Conservation (phyloP, 1,140 invertebrate species). For the Drosophila obscura region DNA sequence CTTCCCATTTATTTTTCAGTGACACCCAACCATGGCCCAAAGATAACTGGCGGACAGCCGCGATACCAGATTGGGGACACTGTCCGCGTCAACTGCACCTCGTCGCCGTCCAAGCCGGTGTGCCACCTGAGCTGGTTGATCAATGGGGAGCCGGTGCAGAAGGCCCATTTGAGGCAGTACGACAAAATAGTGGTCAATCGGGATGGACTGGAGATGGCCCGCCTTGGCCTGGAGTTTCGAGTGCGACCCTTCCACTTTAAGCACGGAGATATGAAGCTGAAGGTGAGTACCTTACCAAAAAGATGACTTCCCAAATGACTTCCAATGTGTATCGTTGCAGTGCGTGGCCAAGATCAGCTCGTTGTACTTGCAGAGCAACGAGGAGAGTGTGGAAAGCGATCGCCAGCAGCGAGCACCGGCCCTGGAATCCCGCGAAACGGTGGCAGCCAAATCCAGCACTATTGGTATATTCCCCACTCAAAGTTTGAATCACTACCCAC, state of each 20-base stretch:
- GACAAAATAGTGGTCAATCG: constrained; percentile 75
- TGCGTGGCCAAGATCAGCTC: constrained; percentile 94
- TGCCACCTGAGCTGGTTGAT: constrained; percentile 94
- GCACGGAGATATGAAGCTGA: constrained; percentile 92
- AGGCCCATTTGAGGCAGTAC: constrained; percentile 75
- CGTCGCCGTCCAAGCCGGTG: constrained; percentile 91
- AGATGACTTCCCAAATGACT: not conserved
- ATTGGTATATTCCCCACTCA: constrained; percentile 76
- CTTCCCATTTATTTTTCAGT: constrained; percentile 85
- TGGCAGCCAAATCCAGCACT: constrained; percentile 84
- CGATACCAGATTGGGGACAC: constrained; percentile 92
- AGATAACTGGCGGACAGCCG: constrained; percentile 90
- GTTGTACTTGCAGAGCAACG: constrained; percentile 92
- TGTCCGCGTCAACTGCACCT: constrained; percentile 93
- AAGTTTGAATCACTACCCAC: too few relatives aligned
- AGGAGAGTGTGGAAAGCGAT: constrained; percentile 91
- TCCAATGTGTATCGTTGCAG: constrained; percentile 59
- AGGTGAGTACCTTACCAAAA: constrained; percentile 84
- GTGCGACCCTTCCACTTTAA: constrained; percentile 91
- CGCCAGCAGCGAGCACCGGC: constrained; percentile 87
- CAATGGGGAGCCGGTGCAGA: constrained; percentile 91
- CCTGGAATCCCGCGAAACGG: constrained; percentile 87
- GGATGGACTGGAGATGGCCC: constrained; percentile 88
- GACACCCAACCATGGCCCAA: constrained; percentile 91
- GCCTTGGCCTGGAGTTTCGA: constrained; percentile 89